Conservation (phyloP, 2,113 vertebrate genomes). For the Gopherus evgoodei region DNA sequence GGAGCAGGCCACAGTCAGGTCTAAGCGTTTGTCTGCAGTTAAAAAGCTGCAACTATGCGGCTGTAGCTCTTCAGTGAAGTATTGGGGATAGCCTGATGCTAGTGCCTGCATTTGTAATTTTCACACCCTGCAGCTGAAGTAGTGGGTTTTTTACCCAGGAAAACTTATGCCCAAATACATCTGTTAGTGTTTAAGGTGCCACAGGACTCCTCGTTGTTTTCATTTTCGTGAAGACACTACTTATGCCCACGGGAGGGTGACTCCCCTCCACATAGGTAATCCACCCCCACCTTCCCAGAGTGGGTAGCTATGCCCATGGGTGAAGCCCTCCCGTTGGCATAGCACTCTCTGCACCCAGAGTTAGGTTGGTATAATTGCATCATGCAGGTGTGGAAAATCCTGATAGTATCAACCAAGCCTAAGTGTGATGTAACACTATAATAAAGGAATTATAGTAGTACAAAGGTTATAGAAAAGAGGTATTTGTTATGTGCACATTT, state of each 20-base stretch:
- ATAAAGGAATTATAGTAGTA: not conserved
- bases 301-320: no score
- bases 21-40: not conserved
- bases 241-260: not conserved
- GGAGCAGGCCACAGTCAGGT: no score
- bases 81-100: no score
- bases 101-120: no score
- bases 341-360: no score
- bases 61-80: not conserved
- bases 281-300: no score
- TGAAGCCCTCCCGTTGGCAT: no score
- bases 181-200: no score
- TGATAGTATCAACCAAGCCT: not conserved
- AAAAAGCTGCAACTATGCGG: not conserved
- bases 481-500: not conserved
- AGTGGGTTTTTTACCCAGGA: no score
- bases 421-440: not conserved
- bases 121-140: no score
- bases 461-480: not conserved
- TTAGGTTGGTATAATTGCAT: not conserved
- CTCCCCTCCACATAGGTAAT: not conserved
- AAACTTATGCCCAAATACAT: no score
- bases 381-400: not conserved
- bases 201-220: no score
- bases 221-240: not conserved